Conservation (phyloP, 2,888 invertebrate genomes). For the Petrophora chlorosata region DNA sequence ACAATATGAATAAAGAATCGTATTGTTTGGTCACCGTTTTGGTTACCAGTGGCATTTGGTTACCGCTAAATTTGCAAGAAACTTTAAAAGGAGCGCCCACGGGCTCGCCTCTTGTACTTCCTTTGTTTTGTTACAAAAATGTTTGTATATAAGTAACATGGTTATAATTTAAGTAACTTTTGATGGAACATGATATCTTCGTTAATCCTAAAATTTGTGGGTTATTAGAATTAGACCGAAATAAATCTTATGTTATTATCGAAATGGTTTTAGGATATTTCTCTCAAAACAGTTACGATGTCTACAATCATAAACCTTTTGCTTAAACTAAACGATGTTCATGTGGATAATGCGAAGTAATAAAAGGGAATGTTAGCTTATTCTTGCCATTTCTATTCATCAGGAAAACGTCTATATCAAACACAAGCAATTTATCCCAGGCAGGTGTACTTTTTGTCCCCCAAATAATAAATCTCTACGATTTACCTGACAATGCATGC, state of each 20-base stretch:
- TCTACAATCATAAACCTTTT: no score
- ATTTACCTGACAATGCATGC: slow-evolving; percentile 53
- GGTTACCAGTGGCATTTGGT: slow-evolving; percentile 50
- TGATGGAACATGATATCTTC: no score
- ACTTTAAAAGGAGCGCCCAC: slow-evolving; percentile 36
- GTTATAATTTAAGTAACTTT: no score
- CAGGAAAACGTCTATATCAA: not conserved
- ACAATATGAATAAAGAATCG: slow-evolving; percentile 32
- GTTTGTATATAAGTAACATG: no score
- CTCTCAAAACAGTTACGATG: no score
- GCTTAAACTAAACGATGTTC: no score
- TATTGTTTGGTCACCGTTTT: slow-evolving; percentile 52
- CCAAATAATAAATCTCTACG: slow-evolving; percentile 51
- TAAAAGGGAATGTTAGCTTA: no score
- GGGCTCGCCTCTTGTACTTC: slow-evolving; percentile 16
- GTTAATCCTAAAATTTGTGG: no score
- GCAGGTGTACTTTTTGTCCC: slow-evolving; percentile 51
- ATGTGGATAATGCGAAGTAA: not conserved
- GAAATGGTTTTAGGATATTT: no score
- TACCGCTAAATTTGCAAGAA: slow-evolving; percentile 47
- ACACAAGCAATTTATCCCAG: slow-evolving; percentile 5
- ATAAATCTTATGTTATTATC: no score
- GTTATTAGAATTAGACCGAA: no score
- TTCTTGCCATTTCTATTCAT: not conserved
- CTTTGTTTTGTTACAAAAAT: slow-evolving; percentile 3